A percentile compares a stretch with the other conserved stretches of the same genome.
Evolutionary conservation across 2,797 vertebrate species (phyloP).

Genomic region (Vultur gryphus): DNA sequence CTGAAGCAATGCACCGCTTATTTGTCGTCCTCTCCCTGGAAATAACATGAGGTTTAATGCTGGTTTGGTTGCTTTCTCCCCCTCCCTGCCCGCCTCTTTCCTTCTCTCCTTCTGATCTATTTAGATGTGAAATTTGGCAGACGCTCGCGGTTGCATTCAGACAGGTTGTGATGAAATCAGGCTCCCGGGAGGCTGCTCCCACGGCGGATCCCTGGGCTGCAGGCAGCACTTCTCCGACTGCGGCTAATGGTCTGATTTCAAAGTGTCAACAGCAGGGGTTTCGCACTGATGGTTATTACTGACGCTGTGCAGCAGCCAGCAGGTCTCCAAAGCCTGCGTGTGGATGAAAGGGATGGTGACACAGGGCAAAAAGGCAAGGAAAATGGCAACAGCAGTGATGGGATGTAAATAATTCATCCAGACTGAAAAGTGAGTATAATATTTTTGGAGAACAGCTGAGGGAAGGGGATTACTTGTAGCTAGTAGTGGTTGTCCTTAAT

Average conservation of each 20-base stretch:
- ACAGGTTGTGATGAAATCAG: neutral
- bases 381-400: neutral
- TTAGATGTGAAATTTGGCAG: neutral
- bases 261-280: neutral
- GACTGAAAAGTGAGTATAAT: neutral
- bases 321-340: neutral
- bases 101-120: neutral
- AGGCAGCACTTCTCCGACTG: neutral
- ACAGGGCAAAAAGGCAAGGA: neutral
- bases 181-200: neutral
- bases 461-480: neutral
- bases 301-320: neutral
- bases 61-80: neutral
- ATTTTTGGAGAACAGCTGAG: neutral
- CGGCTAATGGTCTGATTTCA: neutral
- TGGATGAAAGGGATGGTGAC: neutral
- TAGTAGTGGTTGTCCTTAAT: neutral
- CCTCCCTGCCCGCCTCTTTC: neutral
- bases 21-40: neutral
- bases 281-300: neutral
- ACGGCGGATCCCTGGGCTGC: neutral
- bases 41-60: neutral
- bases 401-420: slow-evolving; percentile 16
- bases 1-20: neutral
- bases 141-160: neutral